These are phyloP conservation scores for Oreochromis mossambicus DNA, from an alignment of 2,797 vertebrate species.

Conservation along the genomic window DNA sequence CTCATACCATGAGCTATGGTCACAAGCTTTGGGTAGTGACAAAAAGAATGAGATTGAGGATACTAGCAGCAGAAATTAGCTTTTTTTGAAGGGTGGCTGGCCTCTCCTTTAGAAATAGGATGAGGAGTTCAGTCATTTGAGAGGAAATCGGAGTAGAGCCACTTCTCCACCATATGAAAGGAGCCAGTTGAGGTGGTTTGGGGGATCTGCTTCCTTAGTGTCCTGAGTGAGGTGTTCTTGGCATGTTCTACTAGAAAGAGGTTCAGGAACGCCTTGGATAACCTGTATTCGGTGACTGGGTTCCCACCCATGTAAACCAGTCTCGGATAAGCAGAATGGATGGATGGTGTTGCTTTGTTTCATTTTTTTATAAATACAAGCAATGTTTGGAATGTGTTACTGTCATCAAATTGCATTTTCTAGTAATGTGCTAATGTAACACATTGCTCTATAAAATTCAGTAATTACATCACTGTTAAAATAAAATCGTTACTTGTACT, in stretches of 20 bases:
- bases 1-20: background rate
- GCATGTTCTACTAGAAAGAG: background rate
- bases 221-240: background rate
- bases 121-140: background rate
- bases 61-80: rapidly evolving
- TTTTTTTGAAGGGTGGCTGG: background rate
- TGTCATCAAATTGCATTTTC: background rate
- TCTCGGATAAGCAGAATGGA: rapidly evolving
- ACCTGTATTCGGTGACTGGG: background rate
- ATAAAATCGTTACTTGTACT: background rate
- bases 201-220: background rate
- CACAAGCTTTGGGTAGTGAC: background rate
- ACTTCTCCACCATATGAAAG: background rate
- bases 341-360: too few relatives aligned
- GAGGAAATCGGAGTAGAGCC: rapidly evolving
- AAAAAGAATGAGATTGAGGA: background rate
- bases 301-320: background rate
- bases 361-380: background rate
- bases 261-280: background rate
- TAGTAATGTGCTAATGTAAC: background rate
- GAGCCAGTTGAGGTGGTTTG: background rate
- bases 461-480: background rate
- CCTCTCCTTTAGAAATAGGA: background rate
- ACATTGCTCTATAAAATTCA: background rate
- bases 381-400: background rate